Conservation (phyloP, 2,113 vertebrate genomes). For the Machaerirhynchus nigripectus region DNA sequence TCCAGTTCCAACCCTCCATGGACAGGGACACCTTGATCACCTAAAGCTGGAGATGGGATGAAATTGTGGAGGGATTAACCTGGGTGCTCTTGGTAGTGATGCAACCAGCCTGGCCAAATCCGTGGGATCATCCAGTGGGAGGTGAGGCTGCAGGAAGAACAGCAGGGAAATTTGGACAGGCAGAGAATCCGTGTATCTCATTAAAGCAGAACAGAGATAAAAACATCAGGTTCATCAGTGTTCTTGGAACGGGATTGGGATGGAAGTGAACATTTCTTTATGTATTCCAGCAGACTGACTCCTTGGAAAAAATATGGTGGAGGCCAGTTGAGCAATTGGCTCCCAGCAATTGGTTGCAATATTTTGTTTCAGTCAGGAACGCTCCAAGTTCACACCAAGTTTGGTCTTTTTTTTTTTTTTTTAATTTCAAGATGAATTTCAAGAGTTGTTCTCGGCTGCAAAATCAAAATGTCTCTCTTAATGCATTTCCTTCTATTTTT, state of each 20-base stretch:
- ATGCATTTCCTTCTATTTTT: constrained; percentile 10
- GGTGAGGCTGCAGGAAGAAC: neutral
- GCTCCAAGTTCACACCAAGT: neutral
- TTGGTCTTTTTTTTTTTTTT: neutral
- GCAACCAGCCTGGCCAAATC: neutral
- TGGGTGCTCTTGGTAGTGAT: neutral
- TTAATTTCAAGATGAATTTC: neutral
- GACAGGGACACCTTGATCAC: neutral
- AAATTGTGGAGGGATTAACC: neutral
- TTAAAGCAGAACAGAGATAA: neutral
- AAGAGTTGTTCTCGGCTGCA: neutral
- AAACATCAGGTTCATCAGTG: neutral
- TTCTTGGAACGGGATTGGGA: neutral
- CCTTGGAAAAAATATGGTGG: neutral
- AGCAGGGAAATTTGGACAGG: neutral
- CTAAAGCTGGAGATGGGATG: neutral
- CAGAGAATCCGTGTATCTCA: neutral
- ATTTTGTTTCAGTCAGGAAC: neutral
- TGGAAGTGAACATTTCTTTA: neutral
- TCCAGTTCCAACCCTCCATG: neutral
- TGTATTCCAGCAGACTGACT: neutral
- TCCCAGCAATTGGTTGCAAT: neutral
- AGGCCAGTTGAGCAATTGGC: neutral
- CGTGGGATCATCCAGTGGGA: neutral
- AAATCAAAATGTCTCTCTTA: neutral